Base-by-base conservation (phyloP, 2,888 invertebrate genomes). In the Melangyna quadrimaculata region DNA sequence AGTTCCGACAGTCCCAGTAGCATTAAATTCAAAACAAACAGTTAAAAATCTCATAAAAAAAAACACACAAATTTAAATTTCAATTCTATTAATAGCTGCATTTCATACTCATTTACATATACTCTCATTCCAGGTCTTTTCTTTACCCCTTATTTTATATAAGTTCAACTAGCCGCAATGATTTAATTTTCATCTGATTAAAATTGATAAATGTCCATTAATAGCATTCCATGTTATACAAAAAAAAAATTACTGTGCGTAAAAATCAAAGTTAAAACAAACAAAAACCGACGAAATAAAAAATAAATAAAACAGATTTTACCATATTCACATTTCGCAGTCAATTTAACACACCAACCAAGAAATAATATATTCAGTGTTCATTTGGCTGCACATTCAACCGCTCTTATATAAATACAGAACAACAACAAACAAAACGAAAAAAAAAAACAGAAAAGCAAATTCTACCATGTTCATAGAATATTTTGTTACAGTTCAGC, bases 171-270 rank as follows among this genome's bases (percentile, higher is more conserved):
- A 37, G 19, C 77, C 77, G 59, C 55, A 77, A 78, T 73, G 72
- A 81, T 86, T 86, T 81, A 77, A 86, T 81, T 86, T 78, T 70
- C 63, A 86, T 73, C 63, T 78, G 77, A 81, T 86, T 81, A 69
- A 67, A 78, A 86, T 86, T 86, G 86, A 81, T 81, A 86, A 81
- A 86, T 69, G 61, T 14, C 81, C 86, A 78, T 81, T 81, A 77
- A 86, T 70, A 77, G 22, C 48, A 67, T 37, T 51, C 22, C n/a
- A n/a, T 8, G n/a, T n/a, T n/a, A n/a, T n/a, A n/a, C n/a, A n/a
- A n/a, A 24, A 2, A 51, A 35, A 67, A 81, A 71, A 71, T 75
- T 80, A 75, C 75, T 53, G 48, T 40, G 29, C 24, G 32, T 51
- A 37, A 55, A 55, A 69, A 67, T 65, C 40, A 75, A 71, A 80